phyloP scores from a whole-genome alignment of 2,113 vertebrate species.

The Pholis gunnellus region DNA sequence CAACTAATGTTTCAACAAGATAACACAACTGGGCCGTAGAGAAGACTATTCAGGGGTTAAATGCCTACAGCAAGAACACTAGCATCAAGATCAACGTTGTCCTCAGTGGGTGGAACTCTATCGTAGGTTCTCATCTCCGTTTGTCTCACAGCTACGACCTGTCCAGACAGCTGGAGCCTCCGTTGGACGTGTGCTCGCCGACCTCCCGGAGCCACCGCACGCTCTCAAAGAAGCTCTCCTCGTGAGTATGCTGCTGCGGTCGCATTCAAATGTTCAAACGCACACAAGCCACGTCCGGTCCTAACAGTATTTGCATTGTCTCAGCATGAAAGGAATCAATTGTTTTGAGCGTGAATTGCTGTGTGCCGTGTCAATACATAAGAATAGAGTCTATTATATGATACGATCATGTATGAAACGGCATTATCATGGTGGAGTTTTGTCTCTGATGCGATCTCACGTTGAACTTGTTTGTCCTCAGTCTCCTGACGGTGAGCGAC shows the following conservation, averaged over 20 bases:
- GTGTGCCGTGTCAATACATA: not conserved
- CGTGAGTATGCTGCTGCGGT: slow-evolving; percentile 79
- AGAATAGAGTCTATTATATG: not conserved
- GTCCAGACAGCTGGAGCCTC: slow-evolving; percentile 88
- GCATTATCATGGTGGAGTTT: not conserved
- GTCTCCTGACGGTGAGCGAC: slow-evolving; percentile 76
- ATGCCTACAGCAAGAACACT: not conserved
- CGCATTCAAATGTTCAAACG: slow-evolving; percentile 28
- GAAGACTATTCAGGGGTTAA: not conserved
- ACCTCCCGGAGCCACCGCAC: slow-evolving; percentile 80
- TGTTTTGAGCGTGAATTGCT: not conserved
- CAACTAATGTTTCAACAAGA: not conserved
- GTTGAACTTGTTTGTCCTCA: slow-evolving; percentile 34
- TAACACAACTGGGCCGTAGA: not conserved
- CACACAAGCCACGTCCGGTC: not conserved
- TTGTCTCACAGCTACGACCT: slow-evolving; percentile 85
- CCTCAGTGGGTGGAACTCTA: not conserved
- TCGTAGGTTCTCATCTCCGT: not conserved
- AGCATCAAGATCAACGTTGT: not conserved
- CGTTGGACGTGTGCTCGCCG: slow-evolving; percentile 87
- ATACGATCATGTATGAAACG: not conserved
- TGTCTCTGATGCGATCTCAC: not conserved
- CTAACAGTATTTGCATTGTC: not conserved
- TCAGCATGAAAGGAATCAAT: not conserved
- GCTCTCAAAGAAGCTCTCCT: slow-evolving; percentile 88